These are phyloP conservation scores for Linnaemya vulpina DNA, from an alignment of 2,888 invertebrate species.

Conservation along the genomic window DNA sequence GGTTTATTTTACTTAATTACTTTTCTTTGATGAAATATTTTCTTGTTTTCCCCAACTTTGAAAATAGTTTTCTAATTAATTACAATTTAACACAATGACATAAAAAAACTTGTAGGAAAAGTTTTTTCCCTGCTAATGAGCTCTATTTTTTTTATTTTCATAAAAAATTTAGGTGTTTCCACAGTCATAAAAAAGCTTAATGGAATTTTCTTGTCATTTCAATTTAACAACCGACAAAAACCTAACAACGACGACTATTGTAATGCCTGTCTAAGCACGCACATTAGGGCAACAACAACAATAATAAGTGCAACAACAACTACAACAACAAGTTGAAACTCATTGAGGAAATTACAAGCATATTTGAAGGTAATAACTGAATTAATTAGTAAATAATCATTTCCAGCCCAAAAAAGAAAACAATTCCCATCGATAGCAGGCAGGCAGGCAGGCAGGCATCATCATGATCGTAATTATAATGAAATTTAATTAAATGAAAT, in stretches of 20 bases:
- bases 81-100: slow-evolving; percentile 62
- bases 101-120: slow-evolving; percentile 16
- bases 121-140: slow-evolving; percentile 43
- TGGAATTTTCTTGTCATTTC: slow-evolving; percentile 67
- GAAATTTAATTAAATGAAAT: slow-evolving; percentile 64
- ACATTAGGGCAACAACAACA: slow-evolving; percentile 10
- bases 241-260: slow-evolving; percentile 37
- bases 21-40: not conserved
- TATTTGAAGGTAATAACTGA: slow-evolving; percentile 72
- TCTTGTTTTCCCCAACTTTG: not conserved
- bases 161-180: slow-evolving; percentile 53
- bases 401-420: slow-evolving; percentile 34
- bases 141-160: not conserved
- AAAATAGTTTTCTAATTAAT: slow-evolving; percentile 58
- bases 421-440: slow-evolving; percentile 33
- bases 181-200: slow-evolving; percentile 55
- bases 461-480: slow-evolving; percentile 13
- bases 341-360: slow-evolving; percentile 69
- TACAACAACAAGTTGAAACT: slow-evolving; percentile 16
- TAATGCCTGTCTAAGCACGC: slow-evolving; percentile 68
- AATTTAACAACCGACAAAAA: slow-evolving; percentile 48
- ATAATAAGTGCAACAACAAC: not conserved
- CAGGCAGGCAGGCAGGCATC: not conserved
- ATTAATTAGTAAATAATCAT: slow-evolving; percentile 71
- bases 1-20: slow-evolving; percentile 6